phyloP scores from a whole-genome alignment of 2,888 invertebrate species.

The Dichetophora obliterata region DNA sequence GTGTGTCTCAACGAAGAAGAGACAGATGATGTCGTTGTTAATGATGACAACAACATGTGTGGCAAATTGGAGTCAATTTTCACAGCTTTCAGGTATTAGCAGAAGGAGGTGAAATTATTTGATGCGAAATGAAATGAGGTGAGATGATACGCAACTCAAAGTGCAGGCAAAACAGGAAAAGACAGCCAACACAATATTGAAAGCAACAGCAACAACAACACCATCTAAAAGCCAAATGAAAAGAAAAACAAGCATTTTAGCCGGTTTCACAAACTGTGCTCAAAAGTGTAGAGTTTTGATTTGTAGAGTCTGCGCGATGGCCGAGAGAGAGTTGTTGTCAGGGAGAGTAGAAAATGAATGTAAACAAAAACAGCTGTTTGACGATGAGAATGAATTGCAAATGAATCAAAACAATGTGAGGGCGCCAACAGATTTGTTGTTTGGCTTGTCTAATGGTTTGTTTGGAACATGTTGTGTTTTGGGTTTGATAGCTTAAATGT shows the following conservation, averaged over 20 bases:
- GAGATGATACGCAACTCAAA: conserved; percentile 24
- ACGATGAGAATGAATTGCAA: neutral
- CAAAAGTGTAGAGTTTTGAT: conserved; percentile 7
- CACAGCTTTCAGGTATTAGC: conserved; percentile 32
- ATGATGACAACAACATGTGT: neutral
- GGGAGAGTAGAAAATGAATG: conserved; percentile 17
- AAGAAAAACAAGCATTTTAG: conserved; percentile 2
- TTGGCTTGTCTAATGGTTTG: neutral
- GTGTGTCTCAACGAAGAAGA: too few relatives aligned
- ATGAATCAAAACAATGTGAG: conserved; percentile 25
- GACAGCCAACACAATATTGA: neutral
- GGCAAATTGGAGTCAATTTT: neutral
- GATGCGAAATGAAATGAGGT: conserved; percentile 32
- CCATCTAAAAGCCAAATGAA: neutral
- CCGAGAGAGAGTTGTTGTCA: neutral
- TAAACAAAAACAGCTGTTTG: conserved; percentile 54
- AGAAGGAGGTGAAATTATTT: conserved; percentile 4
- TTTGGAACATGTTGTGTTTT: conserved; percentile 39
- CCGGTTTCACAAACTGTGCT: neutral
- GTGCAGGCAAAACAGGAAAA: conserved; percentile 7
- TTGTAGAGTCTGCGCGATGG: neutral
- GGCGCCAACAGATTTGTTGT: neutral
- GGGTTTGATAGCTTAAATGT: conserved; percentile 1
- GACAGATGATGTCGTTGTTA: neutral
- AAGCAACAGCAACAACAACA: neutral